Conservation (phyloP, 2,797 vertebrate species). For the Phalloptychus januarius region DNA sequence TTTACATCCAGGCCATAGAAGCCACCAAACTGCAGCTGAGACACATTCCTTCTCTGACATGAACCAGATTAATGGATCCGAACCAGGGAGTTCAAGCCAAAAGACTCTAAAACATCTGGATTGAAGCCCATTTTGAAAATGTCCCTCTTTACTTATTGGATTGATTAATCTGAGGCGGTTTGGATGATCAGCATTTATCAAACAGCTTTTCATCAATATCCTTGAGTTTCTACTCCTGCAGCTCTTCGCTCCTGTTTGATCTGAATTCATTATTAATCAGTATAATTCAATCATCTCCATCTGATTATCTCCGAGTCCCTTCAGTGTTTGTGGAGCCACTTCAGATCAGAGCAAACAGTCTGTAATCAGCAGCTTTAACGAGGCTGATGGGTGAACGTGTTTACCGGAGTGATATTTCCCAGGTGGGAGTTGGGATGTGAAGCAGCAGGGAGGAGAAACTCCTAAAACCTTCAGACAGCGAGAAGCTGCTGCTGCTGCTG, state of each 20-base stretch:
- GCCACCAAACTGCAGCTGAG: not conserved
- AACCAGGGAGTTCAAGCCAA: not conserved
- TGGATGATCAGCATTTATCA: not conserved
- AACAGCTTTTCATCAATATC: slow-evolving; percentile 3
- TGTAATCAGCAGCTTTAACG: slow-evolving; percentile 65
- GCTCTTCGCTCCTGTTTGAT: slow-evolving; percentile 39
- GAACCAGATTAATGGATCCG: not conserved
- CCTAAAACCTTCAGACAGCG: slow-evolving; percentile 15
- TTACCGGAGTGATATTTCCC: slow-evolving; percentile 57
- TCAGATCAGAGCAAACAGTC: slow-evolving; percentile 58
- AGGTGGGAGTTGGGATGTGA: slow-evolving; percentile 51
- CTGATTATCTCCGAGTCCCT: slow-evolving; percentile 49
- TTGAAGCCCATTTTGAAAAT: not conserved
- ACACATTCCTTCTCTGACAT: not conserved
- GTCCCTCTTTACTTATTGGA: not conserved
- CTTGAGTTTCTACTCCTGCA: slow-evolving; percentile 6
- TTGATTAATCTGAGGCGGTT: not conserved
- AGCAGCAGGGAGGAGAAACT: slow-evolving; percentile 20
- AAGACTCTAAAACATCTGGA: not conserved
- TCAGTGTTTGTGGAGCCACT: slow-evolving; percentile 56
- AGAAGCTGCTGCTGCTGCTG: slow-evolving; percentile 1
- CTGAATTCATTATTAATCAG: slow-evolving; percentile 69
- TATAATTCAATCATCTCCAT: slow-evolving; percentile 60
- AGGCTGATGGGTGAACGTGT: slow-evolving; percentile 46
- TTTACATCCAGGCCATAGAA: not conserved